A percentile compares a stretch with the other conserved stretches of the same genome.
These are phyloP conservation scores for Caerostris extrusa DNA, from an alignment of 1,140 invertebrate genomes.

Conservation along the genomic window DNA sequence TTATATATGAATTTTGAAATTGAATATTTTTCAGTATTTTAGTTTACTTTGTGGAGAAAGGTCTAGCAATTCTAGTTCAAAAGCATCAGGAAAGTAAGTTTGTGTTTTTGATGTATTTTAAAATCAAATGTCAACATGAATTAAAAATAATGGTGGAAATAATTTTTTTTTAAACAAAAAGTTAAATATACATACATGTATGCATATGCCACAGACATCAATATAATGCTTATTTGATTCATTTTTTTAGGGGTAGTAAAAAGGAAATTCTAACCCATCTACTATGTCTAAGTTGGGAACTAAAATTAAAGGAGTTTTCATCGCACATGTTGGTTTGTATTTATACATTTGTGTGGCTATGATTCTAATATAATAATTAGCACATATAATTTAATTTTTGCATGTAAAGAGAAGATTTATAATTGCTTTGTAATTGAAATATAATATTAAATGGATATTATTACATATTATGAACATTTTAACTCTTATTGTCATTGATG, in stretches of 20 bases:
- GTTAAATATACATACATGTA: too few species aligned
- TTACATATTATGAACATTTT: too few species aligned
- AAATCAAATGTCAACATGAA: too few species aligned
- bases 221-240: not conserved
- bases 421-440: too few species aligned
- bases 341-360: not conserved
- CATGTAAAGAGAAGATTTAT: too few species aligned
- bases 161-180: too few species aligned
- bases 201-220: too few species aligned
- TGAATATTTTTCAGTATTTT: conserved; percentile 85
- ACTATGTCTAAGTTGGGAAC: conserved; percentile 81
- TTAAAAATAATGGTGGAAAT: too few species aligned
- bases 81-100: conserved; percentile 83
- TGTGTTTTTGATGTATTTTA: not conserved
- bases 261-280: conserved; percentile 78
- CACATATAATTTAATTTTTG: too few species aligned
- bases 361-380: not conserved
- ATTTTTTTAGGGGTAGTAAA: conserved; percentile 75
- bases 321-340: conserved; percentile 79
- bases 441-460: too few species aligned
- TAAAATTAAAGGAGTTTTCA: conserved; percentile 81
- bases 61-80: conserved; percentile 83
- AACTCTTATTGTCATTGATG: too few species aligned
- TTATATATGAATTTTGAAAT: not conserved
- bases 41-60: conserved; percentile 86